Evolutionary conservation across 2,113 vertebrate species (phyloP).

Genomic region (Archocentrus centrarchus): DNA sequence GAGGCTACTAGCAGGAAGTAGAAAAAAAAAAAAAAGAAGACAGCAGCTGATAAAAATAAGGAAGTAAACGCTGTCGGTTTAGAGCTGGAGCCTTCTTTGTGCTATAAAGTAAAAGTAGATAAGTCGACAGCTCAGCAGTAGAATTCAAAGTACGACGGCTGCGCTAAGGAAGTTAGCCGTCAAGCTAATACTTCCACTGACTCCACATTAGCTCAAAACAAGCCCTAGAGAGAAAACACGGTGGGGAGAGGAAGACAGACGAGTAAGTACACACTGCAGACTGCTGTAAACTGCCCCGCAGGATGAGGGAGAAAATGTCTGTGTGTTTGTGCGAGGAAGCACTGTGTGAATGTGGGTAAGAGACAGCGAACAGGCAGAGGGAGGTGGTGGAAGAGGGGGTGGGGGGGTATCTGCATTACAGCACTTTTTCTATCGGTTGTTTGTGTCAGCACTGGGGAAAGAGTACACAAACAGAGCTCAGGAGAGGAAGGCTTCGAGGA

Average conservation of each 20-base stretch:
- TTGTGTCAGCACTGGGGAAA: constrained; percentile 52
- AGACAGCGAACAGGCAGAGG: constrained; percentile 1
- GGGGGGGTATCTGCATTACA: constrained; percentile 30
- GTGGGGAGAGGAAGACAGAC: constrained; percentile 27
- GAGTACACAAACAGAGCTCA: constrained; percentile 43
- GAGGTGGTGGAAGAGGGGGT: background rate
- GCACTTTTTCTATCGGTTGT: constrained; percentile 46
- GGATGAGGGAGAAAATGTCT: background rate
- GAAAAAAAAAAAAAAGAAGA: constrained; percentile 10
- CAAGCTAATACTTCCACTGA: constrained; percentile 38
- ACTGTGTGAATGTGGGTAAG: constrained; percentile 7
- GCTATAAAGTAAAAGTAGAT: constrained; percentile 29
- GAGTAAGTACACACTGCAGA: constrained; percentile 49
- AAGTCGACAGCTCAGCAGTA: background rate
- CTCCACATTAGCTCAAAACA: constrained; percentile 10
- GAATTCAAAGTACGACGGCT: background rate
- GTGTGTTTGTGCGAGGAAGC: background rate
- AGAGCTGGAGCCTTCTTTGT: background rate
- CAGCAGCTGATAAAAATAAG: constrained; percentile 66
- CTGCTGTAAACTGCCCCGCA: constrained; percentile 13
- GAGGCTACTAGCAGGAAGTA: constrained; percentile 53
- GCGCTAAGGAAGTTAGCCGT: constrained; percentile 63
- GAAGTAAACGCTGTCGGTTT: constrained; percentile 71
- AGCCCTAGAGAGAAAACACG: background rate
- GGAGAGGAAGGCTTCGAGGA: constrained; percentile 43